A percentile compares a stretch with the other conserved stretches of the same genome.
phyloP scores from a whole-genome alignment of 1,140 invertebrate genomes.

The Wasmannia auropunctata region DNA sequence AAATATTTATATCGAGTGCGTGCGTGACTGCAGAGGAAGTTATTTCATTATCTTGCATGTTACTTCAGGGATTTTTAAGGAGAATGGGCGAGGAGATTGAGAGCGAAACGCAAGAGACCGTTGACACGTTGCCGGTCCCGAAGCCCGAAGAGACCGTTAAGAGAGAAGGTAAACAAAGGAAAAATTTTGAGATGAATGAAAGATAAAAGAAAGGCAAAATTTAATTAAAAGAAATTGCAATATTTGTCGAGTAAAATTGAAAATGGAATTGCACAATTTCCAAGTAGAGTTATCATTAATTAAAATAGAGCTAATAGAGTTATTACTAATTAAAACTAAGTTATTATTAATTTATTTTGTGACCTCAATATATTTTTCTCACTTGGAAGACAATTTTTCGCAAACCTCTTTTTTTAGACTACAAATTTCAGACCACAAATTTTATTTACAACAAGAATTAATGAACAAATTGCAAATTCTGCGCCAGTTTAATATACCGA shows the following conservation, averaged over 20 bases:
- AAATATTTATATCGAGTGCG: background rate
- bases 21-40: background rate
- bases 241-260: background rate
- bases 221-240: background rate
- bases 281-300: conserved; percentile 1
- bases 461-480: background rate
- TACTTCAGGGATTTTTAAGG: conserved; percentile 85
- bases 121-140: conserved; percentile 81
- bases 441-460: background rate
- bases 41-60: background rate
- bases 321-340: conserved; percentile 14
- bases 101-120: conserved; percentile 79
- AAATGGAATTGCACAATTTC: background rate
- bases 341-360: conserved; percentile 1
- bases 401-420: background rate
- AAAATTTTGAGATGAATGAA: too few species aligned
- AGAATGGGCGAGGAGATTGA: conserved; percentile 86
- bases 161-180: conserved; percentile 86
- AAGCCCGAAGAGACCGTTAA: conserved; percentile 83
- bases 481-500: background rate
- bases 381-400: background rate
- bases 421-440: background rate
- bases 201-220: too few species aligned
- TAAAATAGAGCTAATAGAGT: too few species aligned
- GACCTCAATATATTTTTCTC: background rate